Evolutionary conservation across 2,888 invertebrate species (phyloP).

Genomic region (Masnerella sp.): DNA sequence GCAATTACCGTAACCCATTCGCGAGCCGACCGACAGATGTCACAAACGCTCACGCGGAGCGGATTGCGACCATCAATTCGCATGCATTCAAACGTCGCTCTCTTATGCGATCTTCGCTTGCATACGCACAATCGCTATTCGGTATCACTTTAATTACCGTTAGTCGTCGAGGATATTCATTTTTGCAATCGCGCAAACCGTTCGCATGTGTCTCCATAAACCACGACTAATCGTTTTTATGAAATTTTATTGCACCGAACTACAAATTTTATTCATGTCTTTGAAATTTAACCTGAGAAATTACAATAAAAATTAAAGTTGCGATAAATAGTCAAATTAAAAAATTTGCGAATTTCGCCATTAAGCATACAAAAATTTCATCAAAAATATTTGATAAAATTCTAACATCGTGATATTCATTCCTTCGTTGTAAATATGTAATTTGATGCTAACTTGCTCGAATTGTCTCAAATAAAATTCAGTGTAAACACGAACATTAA

Average conservation of each 20-base stretch:
- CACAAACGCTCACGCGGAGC: slow-evolving; percentile 51
- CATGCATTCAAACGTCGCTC: slow-evolving; percentile 51
- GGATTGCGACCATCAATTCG: slow-evolving; percentile 52
- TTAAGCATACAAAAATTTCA: too few relatives aligned
- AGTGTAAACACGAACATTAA: too few relatives aligned
- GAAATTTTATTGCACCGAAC: background rate
- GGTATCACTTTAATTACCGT: slow-evolving; percentile 55
- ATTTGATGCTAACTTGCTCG: too few relatives aligned
- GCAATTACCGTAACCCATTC: slow-evolving; percentile 56
- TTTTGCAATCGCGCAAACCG: slow-evolving; percentile 28
- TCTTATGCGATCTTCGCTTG: slow-evolving; percentile 45
- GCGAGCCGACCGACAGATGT: slow-evolving; percentile 51
- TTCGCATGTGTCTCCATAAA: slow-evolving; percentile 5
- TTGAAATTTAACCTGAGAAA: too few relatives aligned
- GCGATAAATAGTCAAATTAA: too few relatives aligned
- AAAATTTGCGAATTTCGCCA: too few relatives aligned
- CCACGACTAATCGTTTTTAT: background rate
- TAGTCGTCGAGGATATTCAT: slow-evolving; percentile 28
- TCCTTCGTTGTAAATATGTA: too few relatives aligned
- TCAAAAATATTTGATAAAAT: too few relatives aligned
- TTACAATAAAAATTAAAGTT: too few relatives aligned
- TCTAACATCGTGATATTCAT: too few relatives aligned
- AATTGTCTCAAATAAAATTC: too few relatives aligned
- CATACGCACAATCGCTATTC: slow-evolving; percentile 49
- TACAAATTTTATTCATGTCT: too few relatives aligned